phyloP scores from a whole-genome alignment of 2,113 vertebrate species.

The Puma concolor region DNA sequence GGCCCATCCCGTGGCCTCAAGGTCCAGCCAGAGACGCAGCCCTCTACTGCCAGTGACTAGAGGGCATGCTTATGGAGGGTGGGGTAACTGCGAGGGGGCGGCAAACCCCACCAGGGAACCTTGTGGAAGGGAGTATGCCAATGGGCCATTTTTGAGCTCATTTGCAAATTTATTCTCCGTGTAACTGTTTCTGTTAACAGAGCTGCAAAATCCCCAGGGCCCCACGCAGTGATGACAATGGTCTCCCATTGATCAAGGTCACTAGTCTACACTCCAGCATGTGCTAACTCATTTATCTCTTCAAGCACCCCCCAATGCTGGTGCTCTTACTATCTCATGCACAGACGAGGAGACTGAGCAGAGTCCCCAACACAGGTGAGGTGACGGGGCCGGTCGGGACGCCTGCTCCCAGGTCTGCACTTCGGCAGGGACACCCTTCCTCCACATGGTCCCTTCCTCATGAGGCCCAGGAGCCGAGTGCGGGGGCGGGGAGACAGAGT shows the following conservation, averaged over 20 bases:
- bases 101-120: background rate
- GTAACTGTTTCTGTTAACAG: background rate
- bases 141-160: background rate
- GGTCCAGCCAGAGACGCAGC: background rate
- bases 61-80: accelerated
- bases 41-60: accelerated
- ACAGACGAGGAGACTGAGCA: background rate
- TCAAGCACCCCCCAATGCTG: accelerated
- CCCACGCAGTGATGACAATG: background rate
- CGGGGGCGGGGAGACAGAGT: background rate
- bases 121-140: background rate
- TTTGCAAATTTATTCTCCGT: background rate
- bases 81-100: background rate
- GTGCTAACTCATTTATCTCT: background rate
- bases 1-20: background rate
- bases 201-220: background rate
- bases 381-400: background rate
- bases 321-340: accelerated
- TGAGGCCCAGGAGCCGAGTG: background rate
- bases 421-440: background rate
- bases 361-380: background rate
- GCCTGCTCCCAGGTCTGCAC: accelerated
- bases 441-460: background rate
- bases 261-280: accelerated
- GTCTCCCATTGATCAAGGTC: background rate